Evolutionary conservation across 2,797 vertebrate species (phyloP), one percentile per base, ranked within the genome.

Genomic region (Enteromius radiatus): DNA sequence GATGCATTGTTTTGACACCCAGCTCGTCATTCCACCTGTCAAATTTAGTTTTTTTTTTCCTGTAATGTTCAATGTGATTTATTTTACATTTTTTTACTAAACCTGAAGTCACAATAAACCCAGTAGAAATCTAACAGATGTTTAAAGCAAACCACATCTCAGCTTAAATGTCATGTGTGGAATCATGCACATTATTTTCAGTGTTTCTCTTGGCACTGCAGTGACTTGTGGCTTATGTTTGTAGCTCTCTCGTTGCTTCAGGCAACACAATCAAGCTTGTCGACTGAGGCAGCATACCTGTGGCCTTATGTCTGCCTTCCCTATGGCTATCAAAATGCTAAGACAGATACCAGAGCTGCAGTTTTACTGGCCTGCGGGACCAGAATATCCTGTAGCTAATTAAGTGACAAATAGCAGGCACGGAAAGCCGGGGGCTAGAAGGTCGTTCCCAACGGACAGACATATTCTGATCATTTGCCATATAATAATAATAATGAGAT

Each of bases 401-500:
- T 88, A 86, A 84, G 82, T 82, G 84, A 84, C 84, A 86, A 84
- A 88, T 80, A 84, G 59, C 65, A 79, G 81, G 2, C 10, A 76
- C 38, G 14, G 74, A 78, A 85, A 84, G 80, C 87, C 75, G 56
- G 67, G 76, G 85, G 83, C 85, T 76, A 86, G 64, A 80, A 82
- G 78, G 75, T 81, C 54, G 10, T 85, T 65, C 80, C 80, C 41
- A 61, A 80, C 23, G 45, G 76, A 70, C 77, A 31, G 77, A 43
- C 73, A 84, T 61, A 84, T 80, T 86, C 52, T 47, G 33, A 76
- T 76, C 71, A 81, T 82, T 86, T 78, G 78, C 78, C 70, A 81
- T 38, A 81, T 76, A 74, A 85, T 84, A 83, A 85, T 84, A 83
- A 59, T 85, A 88, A 86, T 88, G 78, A 85, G 74, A 84, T 61